phyloP scores from a whole-genome alignment of 2,888 invertebrate genomes.

The Tinea trinotella region DNA sequence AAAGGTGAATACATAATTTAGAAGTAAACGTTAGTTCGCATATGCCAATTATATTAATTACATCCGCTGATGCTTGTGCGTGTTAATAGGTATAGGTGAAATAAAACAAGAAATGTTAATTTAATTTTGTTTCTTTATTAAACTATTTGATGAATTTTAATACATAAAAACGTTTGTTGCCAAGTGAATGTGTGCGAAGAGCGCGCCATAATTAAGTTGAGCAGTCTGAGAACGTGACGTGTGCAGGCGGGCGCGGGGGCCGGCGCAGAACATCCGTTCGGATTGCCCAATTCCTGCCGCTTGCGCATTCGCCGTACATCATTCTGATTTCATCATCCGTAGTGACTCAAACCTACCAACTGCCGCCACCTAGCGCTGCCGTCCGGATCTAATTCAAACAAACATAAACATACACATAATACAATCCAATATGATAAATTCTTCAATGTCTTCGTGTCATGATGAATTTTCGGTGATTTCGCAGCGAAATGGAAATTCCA shows the following conservation, averaged over 20 bases:
- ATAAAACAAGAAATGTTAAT: conserved; percentile 23
- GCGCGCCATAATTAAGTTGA: conserved; percentile 32
- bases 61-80: not conserved
- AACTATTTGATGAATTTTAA: conserved; percentile 36
- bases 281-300: conserved; percentile 61
- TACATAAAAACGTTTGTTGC: conserved; percentile 28
- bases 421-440: conserved; percentile 21
- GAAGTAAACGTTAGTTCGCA: not conserved
- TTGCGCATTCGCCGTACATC: conserved; percentile 40
- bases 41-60: conserved; percentile 2
- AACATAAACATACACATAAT: conserved; percentile 24
- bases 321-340: conserved; percentile 53
- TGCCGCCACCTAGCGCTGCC: conserved; percentile 19
- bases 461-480: conserved; percentile 69
- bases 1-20: not conserved
- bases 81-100: not conserved
- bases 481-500: conserved; percentile 55
- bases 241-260: conserved; percentile 26
- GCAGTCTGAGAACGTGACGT: conserved; percentile 23
- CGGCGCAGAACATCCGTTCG: conserved; percentile 41
- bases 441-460: conserved; percentile 33
- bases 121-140: conserved; percentile 25
- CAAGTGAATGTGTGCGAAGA: conserved; percentile 5
- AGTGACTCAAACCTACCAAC: conserved; percentile 41
- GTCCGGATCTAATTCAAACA: not conserved